Conservation (phyloP, 2,888 invertebrate species). For the Elegia similella region DNA sequence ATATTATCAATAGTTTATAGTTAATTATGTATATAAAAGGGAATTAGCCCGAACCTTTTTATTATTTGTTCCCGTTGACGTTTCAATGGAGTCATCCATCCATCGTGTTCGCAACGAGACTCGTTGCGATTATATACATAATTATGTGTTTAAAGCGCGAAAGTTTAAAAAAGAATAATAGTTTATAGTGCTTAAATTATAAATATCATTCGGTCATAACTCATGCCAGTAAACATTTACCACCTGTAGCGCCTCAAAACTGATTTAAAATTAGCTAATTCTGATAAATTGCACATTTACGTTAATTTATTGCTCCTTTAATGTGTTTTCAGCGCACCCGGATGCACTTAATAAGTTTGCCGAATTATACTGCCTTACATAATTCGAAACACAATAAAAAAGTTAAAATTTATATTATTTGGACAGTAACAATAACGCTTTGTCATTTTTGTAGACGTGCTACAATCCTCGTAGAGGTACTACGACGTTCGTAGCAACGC, state of each 20-base stretch:
- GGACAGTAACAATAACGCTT: not conserved
- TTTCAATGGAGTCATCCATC: too few relatives aligned
- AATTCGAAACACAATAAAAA: not conserved
- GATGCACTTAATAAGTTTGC: slow-evolving; percentile 1
- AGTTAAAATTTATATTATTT: not conserved
- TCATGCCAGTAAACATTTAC: not conserved
- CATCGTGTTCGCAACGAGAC: too few relatives aligned
- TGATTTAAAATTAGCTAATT: not conserved
- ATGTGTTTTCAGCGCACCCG: slow-evolving; percentile 15
- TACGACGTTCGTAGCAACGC: not conserved
- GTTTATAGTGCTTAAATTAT: too few relatives aligned
- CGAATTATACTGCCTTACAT: not conserved
- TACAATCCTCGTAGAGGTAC: not conserved
- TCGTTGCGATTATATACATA: too few relatives aligned
- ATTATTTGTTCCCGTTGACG: too few relatives aligned
- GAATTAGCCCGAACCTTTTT: too few relatives aligned
- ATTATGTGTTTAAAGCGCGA: too few relatives aligned
- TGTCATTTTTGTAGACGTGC: not conserved
- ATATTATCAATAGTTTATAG: too few relatives aligned
- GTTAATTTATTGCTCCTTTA: slow-evolving; percentile 18
- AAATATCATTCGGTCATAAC: too few relatives aligned
- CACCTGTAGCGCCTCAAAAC: not conserved
- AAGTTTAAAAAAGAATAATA: too few relatives aligned
- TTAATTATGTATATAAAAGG: too few relatives aligned
- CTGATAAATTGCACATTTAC: slow-evolving; percentile 18